These are phyloP conservation scores for Poeciliopsis prolifica DNA, from an alignment of 2,113 vertebrate genomes.

Conservation along the genomic window DNA sequence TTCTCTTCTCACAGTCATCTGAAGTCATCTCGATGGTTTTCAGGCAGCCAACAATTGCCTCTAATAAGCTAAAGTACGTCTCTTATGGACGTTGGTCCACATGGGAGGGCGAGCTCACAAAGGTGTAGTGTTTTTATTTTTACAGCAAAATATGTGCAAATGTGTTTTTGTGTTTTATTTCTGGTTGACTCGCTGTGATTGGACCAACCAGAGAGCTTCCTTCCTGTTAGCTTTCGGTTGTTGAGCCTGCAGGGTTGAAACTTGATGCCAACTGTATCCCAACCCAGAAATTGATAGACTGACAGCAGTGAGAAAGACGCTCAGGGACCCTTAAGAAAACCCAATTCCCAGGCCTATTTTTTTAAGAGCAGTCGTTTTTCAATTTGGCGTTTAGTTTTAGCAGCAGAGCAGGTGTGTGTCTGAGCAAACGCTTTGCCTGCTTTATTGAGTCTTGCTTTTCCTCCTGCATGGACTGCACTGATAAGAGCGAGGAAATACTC, in stretches of 20 bases:
- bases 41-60: too few species aligned
- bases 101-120: too few species aligned
- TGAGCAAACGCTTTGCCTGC: constrained; percentile 10
- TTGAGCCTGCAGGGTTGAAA: not conserved
- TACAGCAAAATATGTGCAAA: too few species aligned
- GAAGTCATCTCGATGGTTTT: too few species aligned
- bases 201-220: not conserved
- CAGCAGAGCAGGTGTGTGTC: constrained; percentile 5
- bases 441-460: constrained; percentile 38
- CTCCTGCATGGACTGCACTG: constrained; percentile 20
- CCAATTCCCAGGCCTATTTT: constrained; percentile 8
- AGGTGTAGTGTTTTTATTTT: too few species aligned
- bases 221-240: not conserved
- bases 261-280: not conserved
- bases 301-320: not conserved
- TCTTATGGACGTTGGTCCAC: too few species aligned
- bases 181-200: not conserved
- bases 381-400: constrained; percentile 13
- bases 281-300: not conserved
- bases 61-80: too few species aligned
- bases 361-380: constrained; percentile 26
- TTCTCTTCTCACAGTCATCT: too few species aligned
- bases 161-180: too few species aligned
- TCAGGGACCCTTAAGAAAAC: not conserved
- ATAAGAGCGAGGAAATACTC: constrained; percentile 32